Conservation (phyloP, 2,888 invertebrate genomes). For the Cancer borealis region DNA sequence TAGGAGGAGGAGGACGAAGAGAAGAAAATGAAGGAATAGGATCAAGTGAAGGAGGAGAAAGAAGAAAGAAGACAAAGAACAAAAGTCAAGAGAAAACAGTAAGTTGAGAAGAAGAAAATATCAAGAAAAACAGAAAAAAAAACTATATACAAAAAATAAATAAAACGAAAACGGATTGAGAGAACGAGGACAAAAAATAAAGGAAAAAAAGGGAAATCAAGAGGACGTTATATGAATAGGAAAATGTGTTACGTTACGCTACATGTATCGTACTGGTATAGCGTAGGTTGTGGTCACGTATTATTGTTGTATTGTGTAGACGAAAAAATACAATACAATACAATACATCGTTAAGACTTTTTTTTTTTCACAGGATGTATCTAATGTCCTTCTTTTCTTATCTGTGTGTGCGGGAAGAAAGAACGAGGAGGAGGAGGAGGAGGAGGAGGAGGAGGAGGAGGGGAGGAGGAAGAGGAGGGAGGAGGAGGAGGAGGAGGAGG, state of each 20-base stretch:
- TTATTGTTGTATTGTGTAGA: too few relatives aligned
- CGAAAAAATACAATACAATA: too few relatives aligned
- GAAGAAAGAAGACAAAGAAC: not conserved
- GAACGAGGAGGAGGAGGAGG: not conserved
- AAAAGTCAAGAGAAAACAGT: not conserved
- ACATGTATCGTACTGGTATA: too few relatives aligned
- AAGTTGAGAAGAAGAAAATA: not conserved
- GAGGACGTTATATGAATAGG: not conserved
- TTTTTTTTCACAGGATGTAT: too few relatives aligned
- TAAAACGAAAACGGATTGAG: not conserved
- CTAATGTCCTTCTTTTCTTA: too few relatives aligned
- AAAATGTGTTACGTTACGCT: too few relatives aligned
- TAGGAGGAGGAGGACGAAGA: not conserved
- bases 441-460: not conserved
- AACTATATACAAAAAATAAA: not conserved
- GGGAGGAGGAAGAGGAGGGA: not conserved
- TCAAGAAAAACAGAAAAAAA: not conserved
- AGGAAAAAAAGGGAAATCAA: not conserved
- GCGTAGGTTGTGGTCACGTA: too few relatives aligned
- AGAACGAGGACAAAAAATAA: not conserved
- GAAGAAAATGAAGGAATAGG: not conserved
- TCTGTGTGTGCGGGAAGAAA: not conserved
- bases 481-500: not conserved
- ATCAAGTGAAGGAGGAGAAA: not conserved
- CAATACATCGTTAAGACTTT: too few relatives aligned